These are phyloP conservation scores for Pelodytes ibericus DNA, from an alignment of 2,797 vertebrate genomes.

Conservation along the genomic window DNA sequence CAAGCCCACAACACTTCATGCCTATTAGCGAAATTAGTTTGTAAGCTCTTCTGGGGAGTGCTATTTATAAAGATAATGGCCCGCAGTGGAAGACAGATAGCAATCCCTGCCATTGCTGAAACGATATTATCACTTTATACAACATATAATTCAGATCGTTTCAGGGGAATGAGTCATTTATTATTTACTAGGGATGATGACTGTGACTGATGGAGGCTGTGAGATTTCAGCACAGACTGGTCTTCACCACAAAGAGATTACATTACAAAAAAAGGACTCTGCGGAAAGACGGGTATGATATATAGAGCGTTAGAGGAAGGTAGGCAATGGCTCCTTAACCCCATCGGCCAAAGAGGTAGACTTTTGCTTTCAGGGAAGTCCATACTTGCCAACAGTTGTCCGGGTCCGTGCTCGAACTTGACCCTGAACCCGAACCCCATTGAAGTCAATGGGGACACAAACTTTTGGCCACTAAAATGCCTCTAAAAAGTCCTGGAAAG, in stretches of 20 bases:
- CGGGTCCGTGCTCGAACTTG: too few relatives aligned
- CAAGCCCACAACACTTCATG: neutral
- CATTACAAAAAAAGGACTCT: conserved; percentile 2
- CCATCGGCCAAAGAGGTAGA: too few relatives aligned
- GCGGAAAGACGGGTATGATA: neutral
- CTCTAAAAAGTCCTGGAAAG: too few relatives aligned
- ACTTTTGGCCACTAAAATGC: too few relatives aligned
- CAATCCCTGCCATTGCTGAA: neutral
- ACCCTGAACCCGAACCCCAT: too few relatives aligned
- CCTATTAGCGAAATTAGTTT: conserved; percentile 23
- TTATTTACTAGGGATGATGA: conserved; percentile 13
- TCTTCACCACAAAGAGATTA: neutral
- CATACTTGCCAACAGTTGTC: too few relatives aligned
- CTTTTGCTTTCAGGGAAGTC: too few relatives aligned
- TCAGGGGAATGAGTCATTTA: conserved; percentile 21
- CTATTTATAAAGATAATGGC: neutral
- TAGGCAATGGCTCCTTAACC: too few relatives aligned
- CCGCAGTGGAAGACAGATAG: conserved; percentile 12
- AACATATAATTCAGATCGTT: conserved; percentile 1
- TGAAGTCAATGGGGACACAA: too few relatives aligned
- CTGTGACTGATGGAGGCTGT: conserved; percentile 7
- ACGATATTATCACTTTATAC: conserved; percentile 11
- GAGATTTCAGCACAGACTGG: neutral
- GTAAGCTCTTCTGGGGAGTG: conserved; percentile 27
- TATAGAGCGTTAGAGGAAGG: too few relatives aligned